A percentile compares a stretch with the other conserved stretches of the same genome.
Evolutionary conservation across 2,797 vertebrate genomes (phyloP).

Genomic region (Onychomys torridus): DNA sequence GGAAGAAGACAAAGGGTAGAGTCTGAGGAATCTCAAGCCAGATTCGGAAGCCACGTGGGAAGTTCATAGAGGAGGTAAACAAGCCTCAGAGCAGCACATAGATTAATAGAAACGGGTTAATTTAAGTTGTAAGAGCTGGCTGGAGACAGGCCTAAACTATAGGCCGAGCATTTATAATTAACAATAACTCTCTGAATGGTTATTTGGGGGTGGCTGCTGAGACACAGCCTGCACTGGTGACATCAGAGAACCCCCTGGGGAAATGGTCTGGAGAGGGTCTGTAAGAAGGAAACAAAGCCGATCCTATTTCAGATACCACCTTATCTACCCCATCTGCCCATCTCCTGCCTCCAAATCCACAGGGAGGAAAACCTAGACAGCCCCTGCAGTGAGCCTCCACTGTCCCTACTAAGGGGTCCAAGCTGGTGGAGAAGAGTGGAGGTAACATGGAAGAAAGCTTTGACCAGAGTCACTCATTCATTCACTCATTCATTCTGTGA

Average conservation of each 20-base stretch:
- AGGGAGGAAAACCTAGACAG: background rate
- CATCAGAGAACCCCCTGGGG: background rate
- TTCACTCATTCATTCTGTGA: slow-evolving; percentile 3
- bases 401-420: too few relatives aligned
- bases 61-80: background rate
- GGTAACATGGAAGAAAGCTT: background rate
- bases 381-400: background rate
- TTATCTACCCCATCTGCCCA: background rate
- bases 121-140: background rate
- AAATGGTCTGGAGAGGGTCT: background rate
- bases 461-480: slow-evolving; percentile 27
- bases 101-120: background rate
- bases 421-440: background rate
- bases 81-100: background rate
- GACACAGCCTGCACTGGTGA: background rate
- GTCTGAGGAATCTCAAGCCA: background rate
- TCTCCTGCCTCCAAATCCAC: background rate
- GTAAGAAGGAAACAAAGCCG: background rate
- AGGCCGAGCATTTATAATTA: background rate
- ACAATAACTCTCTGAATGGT: background rate
- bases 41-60: background rate
- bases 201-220: background rate
- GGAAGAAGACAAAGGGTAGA: background rate
- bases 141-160: background rate
- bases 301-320: background rate